These are phyloP conservation scores for Loriculus beryllinus DNA, from an alignment of 2,797 vertebrate species.

Conservation along the genomic window DNA sequence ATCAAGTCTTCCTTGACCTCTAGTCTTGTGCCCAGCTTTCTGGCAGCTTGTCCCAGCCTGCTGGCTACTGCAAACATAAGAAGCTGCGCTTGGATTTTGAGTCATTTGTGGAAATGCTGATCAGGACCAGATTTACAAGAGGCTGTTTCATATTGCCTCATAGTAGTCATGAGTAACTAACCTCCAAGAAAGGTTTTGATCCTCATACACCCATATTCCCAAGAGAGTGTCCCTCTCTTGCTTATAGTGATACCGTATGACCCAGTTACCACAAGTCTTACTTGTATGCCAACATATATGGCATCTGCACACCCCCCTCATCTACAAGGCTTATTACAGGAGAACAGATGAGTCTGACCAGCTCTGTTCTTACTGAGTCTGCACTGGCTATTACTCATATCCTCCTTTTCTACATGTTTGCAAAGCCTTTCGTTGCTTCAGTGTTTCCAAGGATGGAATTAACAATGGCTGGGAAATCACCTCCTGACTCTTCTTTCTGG, in stretches of 20 bases:
- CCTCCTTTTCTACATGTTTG: not conserved
- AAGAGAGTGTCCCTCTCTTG: not conserved
- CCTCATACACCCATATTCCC: not conserved
- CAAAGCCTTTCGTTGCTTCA: not conserved
- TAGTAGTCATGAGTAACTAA: not conserved
- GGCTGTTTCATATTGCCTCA: not conserved
- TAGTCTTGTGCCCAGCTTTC: not conserved
- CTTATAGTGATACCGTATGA: not conserved
- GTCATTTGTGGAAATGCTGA: not conserved
- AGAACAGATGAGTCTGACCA: not conserved
- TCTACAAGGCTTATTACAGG: not conserved
- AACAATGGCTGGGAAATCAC: not conserved
- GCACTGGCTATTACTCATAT: not conserved
- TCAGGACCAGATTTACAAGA: not conserved
- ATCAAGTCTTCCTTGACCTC: not conserved
- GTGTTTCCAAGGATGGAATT: not conserved
- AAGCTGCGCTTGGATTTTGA: not conserved
- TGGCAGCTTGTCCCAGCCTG: not conserved
- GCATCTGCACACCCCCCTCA: not conserved
- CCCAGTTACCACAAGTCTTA: not conserved
- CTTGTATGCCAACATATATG: accelerated
- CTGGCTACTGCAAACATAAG: not conserved
- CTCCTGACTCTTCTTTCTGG: not conserved
- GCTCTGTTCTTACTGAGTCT: not conserved
- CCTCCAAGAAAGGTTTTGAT: not conserved